Conservation (phyloP, 2,113 vertebrate species). For the Haliaeetus leucogaster region DNA sequence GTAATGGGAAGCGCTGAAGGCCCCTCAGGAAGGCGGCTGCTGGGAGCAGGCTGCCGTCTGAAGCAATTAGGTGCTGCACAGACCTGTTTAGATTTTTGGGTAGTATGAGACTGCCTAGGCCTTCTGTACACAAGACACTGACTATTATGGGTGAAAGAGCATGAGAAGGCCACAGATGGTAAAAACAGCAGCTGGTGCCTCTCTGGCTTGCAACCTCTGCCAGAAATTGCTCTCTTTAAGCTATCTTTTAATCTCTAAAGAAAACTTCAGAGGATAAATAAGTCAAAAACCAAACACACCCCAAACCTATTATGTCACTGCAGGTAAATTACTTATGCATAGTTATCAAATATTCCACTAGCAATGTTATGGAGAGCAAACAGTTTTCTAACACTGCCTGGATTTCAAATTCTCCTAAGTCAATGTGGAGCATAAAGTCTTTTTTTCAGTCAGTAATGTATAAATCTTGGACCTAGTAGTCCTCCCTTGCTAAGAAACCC, state of each 20-base stretch:
- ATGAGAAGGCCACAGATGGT: neutral
- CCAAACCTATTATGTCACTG: neutral
- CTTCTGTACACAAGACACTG: neutral
- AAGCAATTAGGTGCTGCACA: neutral
- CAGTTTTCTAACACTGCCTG: neutral
- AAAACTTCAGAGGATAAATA: conserved; percentile 1
- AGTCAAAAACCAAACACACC: neutral
- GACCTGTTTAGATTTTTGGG: neutral
- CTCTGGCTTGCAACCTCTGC: neutral
- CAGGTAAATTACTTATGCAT: neutral
- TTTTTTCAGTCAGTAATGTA: neutral
- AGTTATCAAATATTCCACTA: neutral
- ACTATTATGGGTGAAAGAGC: neutral
- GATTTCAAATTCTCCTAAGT: neutral
- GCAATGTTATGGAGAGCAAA: neutral
- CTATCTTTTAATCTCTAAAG: conserved; percentile 18
- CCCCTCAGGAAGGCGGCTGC: neutral
- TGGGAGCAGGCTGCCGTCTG: neutral
- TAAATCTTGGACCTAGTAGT: neutral
- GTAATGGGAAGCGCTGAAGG: neutral
- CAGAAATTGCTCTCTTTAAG: neutral
- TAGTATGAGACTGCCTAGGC: neutral
- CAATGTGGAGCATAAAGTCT: neutral
- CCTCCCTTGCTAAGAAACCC: neutral
- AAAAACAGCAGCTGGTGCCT: conserved; percentile 22